Base-by-base conservation (phyloP, 2,888 invertebrate genomes). In the Folsomia candida region DNA sequence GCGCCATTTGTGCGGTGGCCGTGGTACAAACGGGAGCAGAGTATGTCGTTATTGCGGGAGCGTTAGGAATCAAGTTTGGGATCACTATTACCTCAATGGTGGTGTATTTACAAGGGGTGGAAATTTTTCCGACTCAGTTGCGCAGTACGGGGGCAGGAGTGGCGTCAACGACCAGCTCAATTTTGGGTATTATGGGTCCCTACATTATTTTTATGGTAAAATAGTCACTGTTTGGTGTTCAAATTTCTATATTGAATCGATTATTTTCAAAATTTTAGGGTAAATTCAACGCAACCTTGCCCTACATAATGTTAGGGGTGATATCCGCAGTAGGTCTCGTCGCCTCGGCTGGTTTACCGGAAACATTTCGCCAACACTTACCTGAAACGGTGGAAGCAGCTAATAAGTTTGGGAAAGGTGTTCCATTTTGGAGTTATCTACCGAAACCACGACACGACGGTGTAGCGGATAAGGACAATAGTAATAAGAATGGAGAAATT, bases 301-400 rank as follows among this genome's bases (percentile, higher is more conserved):
- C 75, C 0, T 75, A 73, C 29, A 51, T 57, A 11, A 70, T 74
- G 9, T 64, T 78, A 25, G 74, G 74, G 20, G 2, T 71, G 1
- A 54, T 75, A 47, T 74, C 76, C 2, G 27, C 70, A 9, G 47
- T 74, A 1, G 79, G 79, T 14, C 82, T 85, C 22, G 63, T 86
- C 25, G 83, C 84, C 0, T 84, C 85, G 0, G 80, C 86, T 27
- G 85, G 87, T 76, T 82, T 89, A 61, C 89, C 89, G 0, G 89
- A 89, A 83, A 89, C 89, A 1, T 82, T 88, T 68, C 86, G 88
- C 80, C 84, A 85, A 70, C 87, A 86, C 80, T 81, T 89, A 70
- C 89, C 89, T 58, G 89, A 89, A 83, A 88, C 88, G 2, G 81
- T 89, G 74, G 85, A 85, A 79, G 89, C 89, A 76, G 88, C 88